Conservation (phyloP, 2,113 vertebrate genomes). For the Puffinus mauretanicus region DNA sequence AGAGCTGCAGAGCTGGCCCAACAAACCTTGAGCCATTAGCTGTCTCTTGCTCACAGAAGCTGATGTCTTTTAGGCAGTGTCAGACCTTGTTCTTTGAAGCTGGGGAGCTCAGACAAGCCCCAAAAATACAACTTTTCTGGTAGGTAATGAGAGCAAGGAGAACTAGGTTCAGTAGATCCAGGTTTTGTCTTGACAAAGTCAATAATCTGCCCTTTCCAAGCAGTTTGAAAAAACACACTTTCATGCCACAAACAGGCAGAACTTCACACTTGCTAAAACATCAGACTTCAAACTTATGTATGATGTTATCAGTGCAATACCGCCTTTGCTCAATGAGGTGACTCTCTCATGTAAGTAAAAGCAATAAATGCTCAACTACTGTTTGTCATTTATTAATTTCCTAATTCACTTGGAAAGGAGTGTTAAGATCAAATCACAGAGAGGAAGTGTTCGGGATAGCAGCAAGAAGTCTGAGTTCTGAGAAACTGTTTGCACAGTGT, state of each 20-base stretch:
- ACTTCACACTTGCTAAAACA: background rate
- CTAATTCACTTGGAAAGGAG: background rate
- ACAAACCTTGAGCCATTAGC: background rate
- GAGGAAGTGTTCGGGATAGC: background rate
- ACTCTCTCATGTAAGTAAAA: background rate
- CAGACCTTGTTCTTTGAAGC: background rate
- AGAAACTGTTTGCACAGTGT: background rate
- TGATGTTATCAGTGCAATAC: background rate
- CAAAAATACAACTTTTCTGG: background rate
- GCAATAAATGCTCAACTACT: background rate
- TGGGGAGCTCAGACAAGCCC: background rate
- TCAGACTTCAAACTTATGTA: background rate
- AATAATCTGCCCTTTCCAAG: background rate
- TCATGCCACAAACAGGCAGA: background rate
- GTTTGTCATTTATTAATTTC: background rate
- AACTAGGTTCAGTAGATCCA: background rate
- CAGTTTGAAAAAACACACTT: background rate
- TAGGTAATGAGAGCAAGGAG: background rate
- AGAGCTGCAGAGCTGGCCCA: background rate
- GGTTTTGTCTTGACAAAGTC: background rate
- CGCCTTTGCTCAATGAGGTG: background rate
- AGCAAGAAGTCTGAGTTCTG: background rate
- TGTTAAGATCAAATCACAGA: background rate
- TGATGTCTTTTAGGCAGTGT: background rate
- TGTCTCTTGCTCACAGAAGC: background rate